Evolutionary conservation across 2,888 invertebrate genomes (phyloP).

Genomic region (Trissoscelio sp.): DNA sequence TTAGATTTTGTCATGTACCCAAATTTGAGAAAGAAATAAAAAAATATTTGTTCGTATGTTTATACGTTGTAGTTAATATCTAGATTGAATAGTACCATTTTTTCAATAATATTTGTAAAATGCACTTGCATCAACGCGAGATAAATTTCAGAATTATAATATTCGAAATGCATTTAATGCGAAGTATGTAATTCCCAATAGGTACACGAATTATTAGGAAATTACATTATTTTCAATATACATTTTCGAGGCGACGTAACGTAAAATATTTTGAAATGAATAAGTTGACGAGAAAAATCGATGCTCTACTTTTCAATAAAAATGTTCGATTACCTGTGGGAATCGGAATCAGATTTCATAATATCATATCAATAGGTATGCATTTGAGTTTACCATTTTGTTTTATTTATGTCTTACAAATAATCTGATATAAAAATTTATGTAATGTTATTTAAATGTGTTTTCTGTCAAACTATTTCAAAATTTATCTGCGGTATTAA

Average conservation of each 20-base stretch:
- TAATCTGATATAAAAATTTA: too few relatives aligned
- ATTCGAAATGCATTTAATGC: slow-evolving; percentile 2
- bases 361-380: slow-evolving; percentile 2
- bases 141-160: slow-evolving; percentile 1
- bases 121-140: too few relatives aligned
- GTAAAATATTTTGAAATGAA: slow-evolving; percentile 20
- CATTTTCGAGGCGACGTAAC: slow-evolving; percentile 1
- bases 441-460: too few relatives aligned
- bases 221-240: neutral
- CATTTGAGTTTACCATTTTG: slow-evolving; percentile 1
- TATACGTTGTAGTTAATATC: too few relatives aligned
- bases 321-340: slow-evolving; percentile 9
- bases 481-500: too few relatives aligned
- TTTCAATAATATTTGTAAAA: too few relatives aligned
- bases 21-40: too few relatives aligned
- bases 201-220: neutral
- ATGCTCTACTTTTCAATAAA: slow-evolving; percentile 41
- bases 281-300: slow-evolving; percentile 32
- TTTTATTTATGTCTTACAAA: slow-evolving; percentile 1
- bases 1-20: too few relatives aligned
- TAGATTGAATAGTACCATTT: too few relatives aligned
- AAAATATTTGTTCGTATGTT: too few relatives aligned
- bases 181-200: slow-evolving; percentile 1
- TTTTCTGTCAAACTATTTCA: too few relatives aligned
- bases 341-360: slow-evolving; percentile 21